Evolutionary conservation across 2,888 invertebrate genomes (phyloP), one percentile per base, ranked within the genome.

Genomic region (Chrysolina oricalcia): DNA sequence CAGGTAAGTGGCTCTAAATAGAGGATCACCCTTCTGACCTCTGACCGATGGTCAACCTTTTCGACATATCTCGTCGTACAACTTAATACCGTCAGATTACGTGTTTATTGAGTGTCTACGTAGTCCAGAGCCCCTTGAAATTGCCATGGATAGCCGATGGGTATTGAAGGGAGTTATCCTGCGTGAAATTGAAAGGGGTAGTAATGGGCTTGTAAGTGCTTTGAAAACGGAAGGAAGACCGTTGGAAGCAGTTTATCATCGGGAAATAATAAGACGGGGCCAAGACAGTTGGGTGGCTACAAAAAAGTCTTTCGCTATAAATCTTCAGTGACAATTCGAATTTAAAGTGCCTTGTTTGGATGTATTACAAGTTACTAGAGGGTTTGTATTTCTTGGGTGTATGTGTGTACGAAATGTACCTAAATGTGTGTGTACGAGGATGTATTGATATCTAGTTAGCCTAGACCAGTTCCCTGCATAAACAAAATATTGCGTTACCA

Each of bases 61-160:
- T 21, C 19, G 62, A 73, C 63, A 48, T 48, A 35, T 53, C 48
- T 21, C 50, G 66, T 70, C 40, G 35, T 19, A 64, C 62, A 59
- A 23, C 41, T 66, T 70, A 70, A 63, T 35, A 21, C 48, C 69
- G 68, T 67, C 50, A 71, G 46, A 78, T 76, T 74, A 78, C 70
- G 78, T 78, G 78, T 78, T 78, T 78, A 78, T 78, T 72, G 74
- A 74, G 71, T 76, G 78, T 68, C 70, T 62, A 72, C 27, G 17
- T 73, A 56, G 48, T 68, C 56, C 21, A 15, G 64, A 56, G 62
- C 74, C 65, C 56, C 66, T 74, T 63, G 65, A 41, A 40, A 43
- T 46, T 43, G 21, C 15, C 21, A 41, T 21, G 15, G 19, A 53
- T 50, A 13, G 11, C 48, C 65, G 15, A n/a, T 67, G 6, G 17